A percentile compares a stretch with the other conserved stretches of the same genome.
These are phyloP conservation scores for Typhlichthys eigenmanni DNA, from an alignment of 2,797 vertebrate genomes.

Conservation along the genomic window DNA sequence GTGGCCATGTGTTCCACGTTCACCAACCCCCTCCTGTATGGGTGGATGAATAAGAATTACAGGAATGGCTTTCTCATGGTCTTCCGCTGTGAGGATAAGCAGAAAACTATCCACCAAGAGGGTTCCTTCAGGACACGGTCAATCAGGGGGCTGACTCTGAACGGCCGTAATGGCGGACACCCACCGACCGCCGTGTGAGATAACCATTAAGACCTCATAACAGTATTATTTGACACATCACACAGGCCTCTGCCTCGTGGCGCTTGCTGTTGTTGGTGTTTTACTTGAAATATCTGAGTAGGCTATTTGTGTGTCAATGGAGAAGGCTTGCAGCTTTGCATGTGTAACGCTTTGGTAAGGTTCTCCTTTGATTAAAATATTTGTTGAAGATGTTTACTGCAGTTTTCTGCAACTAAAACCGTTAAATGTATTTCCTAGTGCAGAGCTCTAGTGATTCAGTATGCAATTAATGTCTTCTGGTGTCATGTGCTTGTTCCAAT, in stretches of 20 bases:
- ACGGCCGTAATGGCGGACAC: conserved; percentile 76
- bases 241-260: conserved; percentile 23
- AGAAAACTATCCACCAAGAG: conserved; percentile 83
- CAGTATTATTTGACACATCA: background rate
- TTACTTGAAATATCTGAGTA: conserved; percentile 43
- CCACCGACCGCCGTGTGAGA: conserved; percentile 83
- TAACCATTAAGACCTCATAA: background rate
- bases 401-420: conserved; percentile 36
- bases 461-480: conserved; percentile 23
- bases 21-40: conserved; percentile 88
- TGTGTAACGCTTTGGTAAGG: conserved; percentile 50
- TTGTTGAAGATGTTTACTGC: conserved; percentile 47
- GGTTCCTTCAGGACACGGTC: conserved; percentile 87
- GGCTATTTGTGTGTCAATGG: conserved; percentile 26
- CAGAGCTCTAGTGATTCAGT: conserved; percentile 27
- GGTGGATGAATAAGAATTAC: conserved; percentile 98
- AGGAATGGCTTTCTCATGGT: conserved; percentile 91
- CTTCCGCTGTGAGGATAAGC: conserved; percentile 88
- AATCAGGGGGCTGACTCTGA: conserved; percentile 76
- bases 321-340: conserved; percentile 57
- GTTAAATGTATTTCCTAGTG: conserved; percentile 44
- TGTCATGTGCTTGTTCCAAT: conserved; percentile 20
- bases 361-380: conserved; percentile 42
- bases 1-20: conserved; percentile 94
- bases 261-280: conserved; percentile 36